Evolutionary conservation across 2,888 invertebrate species (phyloP).

Genomic region (Erannis defoliaria): DNA sequence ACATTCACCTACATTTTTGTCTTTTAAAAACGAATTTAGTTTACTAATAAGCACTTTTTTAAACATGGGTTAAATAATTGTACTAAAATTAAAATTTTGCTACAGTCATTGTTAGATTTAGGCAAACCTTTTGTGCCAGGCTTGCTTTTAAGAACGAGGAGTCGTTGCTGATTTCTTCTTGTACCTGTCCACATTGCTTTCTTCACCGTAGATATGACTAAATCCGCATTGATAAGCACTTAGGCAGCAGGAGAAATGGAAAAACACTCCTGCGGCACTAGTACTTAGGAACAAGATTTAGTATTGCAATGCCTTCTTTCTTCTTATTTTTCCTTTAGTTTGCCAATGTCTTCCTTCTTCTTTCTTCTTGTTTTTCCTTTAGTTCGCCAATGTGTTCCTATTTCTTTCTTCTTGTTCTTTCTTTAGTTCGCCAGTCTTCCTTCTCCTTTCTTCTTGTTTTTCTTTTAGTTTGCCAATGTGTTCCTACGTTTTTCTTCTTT

Average conservation of each 20-base stretch:
- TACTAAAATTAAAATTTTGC: too few species aligned
- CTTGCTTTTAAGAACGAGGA: too few species aligned
- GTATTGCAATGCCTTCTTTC: constrained; percentile 47
- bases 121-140: too few species aligned
- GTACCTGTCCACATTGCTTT: neutral
- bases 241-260: constrained; percentile 94
- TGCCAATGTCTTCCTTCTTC: constrained; percentile 14
- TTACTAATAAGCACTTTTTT: too few species aligned
- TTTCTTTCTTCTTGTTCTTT: constrained; percentile 47
- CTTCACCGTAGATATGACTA: constrained; percentile 65
- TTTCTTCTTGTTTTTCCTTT: neutral
- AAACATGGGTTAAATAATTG: too few species aligned
- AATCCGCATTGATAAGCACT: constrained; percentile 94
- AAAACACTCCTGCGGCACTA: constrained; percentile 96
- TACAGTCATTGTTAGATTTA: too few species aligned
- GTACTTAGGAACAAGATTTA: constrained; percentile 95
- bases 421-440: constrained; percentile 14
- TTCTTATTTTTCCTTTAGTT: constrained; percentile 47
- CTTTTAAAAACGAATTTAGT: too few species aligned
- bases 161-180: neutral
- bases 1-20: too few species aligned
- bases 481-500: constrained; percentile 49
- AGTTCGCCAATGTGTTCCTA: too few species aligned
- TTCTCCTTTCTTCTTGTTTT: neutral
- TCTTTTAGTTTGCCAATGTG: too few species aligned